Evolutionary conservation across 37 sponge, comb jelly and placozoan genomes (phyloP).

Genomic region (Halichondria panicea): DNA sequence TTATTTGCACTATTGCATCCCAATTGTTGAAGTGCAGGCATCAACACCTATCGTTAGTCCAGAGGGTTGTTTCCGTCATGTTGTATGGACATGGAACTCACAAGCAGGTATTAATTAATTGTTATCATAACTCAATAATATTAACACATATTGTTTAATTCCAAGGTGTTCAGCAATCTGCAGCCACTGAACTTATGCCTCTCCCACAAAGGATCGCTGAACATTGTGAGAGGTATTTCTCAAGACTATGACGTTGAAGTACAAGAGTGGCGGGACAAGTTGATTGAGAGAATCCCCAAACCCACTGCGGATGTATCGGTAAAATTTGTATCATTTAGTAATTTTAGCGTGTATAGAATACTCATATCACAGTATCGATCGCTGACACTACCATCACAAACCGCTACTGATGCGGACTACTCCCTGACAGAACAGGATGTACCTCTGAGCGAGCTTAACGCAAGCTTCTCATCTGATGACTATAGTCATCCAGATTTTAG

Average conservation of each 20-base stretch:
- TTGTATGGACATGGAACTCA: slow-evolving; percentile 13
- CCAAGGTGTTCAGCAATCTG: background rate
- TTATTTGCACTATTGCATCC: slow-evolving; percentile 18
- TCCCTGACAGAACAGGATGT: no score
- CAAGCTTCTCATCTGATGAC: no score
- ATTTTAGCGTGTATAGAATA: no score
- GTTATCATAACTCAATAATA: no score
- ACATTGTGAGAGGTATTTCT: background rate
- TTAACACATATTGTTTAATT: no score
- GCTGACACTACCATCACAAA: no score
- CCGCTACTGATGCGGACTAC: no score
- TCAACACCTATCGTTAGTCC: slow-evolving; percentile 5
- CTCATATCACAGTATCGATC: no score
- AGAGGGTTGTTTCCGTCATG: slow-evolving; percentile 24
- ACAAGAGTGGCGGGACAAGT: background rate
- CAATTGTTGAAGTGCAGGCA: slow-evolving; percentile 15
- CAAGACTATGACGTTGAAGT: background rate
- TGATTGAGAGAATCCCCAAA: background rate
- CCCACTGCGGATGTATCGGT: no score
- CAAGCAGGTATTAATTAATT: background rate
- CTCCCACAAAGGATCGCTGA: background rate
- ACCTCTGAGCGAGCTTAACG: no score
- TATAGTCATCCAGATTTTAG: no score
- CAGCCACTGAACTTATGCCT: background rate
- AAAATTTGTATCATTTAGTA: no score